A percentile compares a stretch with the other conserved stretches of the same genome.
Conservation (phyloP, 2,888 invertebrate species). For the Elmis aenea region DNA sequence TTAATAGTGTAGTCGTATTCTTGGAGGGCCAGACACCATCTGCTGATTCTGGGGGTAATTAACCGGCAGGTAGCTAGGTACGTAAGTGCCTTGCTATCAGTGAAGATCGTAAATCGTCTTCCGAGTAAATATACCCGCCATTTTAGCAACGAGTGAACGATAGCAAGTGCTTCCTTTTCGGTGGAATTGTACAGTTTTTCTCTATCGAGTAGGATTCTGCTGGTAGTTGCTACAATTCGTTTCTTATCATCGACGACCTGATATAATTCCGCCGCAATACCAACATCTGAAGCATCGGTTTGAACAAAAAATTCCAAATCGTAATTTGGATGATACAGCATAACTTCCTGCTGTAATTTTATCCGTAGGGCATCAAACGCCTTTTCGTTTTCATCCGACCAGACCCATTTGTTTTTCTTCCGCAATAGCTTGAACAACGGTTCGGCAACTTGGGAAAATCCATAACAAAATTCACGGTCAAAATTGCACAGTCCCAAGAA, state of each 20-base stretch:
- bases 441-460: slow-evolving; percentile 19
- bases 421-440: slow-evolving; percentile 7
- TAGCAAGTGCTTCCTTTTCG: slow-evolving; percentile 18
- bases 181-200: slow-evolving; percentile 13
- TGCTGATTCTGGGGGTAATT: slow-evolving; percentile 13
- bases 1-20: slow-evolving; percentile 17
- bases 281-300: slow-evolving; percentile 19
- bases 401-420: slow-evolving; percentile 12
- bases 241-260: slow-evolving; percentile 11
- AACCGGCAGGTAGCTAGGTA: slow-evolving; percentile 20
- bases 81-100: slow-evolving; percentile 15
- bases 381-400: slow-evolving; percentile 1
- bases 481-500: slow-evolving; percentile 30
- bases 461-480: slow-evolving; percentile 24
- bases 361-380: slow-evolving; percentile 8
- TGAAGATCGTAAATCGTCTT: slow-evolving; percentile 11
- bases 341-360: slow-evolving; percentile 3
- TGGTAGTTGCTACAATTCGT: slow-evolving; percentile 15
- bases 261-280: slow-evolving; percentile 17
- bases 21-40: slow-evolving; percentile 21
- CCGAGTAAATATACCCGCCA: slow-evolving; percentile 18
- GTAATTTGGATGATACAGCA: slow-evolving; percentile 12
- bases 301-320: slow-evolving; percentile 9
- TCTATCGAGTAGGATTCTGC: slow-evolving; percentile 12
- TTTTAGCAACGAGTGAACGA: slow-evolving; percentile 18